These are phyloP conservation scores for Ruditapes philippinarum DNA, from an alignment of 1,140 invertebrate genomes.

Conservation along the genomic window DNA sequence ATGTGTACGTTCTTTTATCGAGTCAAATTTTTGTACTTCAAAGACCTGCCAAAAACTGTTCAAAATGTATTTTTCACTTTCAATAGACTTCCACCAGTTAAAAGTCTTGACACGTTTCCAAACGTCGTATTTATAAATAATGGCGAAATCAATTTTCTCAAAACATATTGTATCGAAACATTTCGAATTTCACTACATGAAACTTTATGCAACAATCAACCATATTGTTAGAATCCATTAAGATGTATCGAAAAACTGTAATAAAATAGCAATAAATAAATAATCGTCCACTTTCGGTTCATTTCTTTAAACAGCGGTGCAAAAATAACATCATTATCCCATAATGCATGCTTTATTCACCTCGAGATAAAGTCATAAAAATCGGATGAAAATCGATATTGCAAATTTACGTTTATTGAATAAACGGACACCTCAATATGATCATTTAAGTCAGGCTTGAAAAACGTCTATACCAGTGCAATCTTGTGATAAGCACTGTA, in stretches of 20 bases:
- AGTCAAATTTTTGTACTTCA: no score
- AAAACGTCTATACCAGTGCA: not conserved
- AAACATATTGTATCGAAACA: not conserved
- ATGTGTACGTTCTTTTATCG: no score
- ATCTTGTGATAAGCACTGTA: not conserved
- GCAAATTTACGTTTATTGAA: not conserved
- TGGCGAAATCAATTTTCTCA: not conserved
- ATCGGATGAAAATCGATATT: not conserved
- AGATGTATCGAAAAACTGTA: not conserved
- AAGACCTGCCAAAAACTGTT: no score
- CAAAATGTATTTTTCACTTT: no score
- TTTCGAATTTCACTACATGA: not conserved
- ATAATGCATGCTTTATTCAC: not conserved
- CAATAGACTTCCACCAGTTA: no score
- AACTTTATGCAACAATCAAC: not conserved
- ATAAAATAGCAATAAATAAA: slow-evolving; percentile 37
- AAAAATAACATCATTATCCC: not conserved
- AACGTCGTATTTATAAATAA: not conserved
- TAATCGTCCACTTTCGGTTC: not conserved
- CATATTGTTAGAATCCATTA: slow-evolving; percentile 36
- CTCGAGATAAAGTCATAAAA: not conserved
- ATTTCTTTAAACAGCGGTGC: not conserved
- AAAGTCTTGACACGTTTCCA: not conserved
- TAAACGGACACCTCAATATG: no score
- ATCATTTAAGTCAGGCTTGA: no score